Percentiles rank a stretch among this genome's conserved stretches.
Evolutionary conservation across 2,797 vertebrate genomes (phyloP).

Genomic region (Natrix natrix): DNA sequence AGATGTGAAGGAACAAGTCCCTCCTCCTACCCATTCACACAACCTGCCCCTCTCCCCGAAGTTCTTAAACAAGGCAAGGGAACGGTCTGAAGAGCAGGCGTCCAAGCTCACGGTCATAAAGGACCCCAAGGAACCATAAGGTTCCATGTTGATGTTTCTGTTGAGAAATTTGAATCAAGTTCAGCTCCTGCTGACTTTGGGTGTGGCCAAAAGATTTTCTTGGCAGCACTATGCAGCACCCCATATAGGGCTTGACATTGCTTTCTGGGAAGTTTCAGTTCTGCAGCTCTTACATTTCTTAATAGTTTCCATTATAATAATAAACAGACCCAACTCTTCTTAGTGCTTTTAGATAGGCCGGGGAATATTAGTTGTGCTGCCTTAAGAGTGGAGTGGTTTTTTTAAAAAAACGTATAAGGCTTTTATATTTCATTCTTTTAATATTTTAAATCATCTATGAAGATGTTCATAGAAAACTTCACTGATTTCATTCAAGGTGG

Average conservation of each 20-base stretch:
- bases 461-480: not conserved
- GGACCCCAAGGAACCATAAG: not conserved
- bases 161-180: not conserved
- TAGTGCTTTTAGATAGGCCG: not conserved
- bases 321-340: not conserved
- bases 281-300: not conserved
- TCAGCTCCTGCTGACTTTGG: not conserved
- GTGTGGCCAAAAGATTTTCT: not conserved
- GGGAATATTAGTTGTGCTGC: not conserved
- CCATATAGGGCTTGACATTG: not conserved
- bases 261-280: not conserved
- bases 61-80: not conserved
- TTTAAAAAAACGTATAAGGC: not conserved
- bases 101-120: not conserved
- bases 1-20: not conserved
- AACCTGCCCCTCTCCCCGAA: not conserved
- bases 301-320: not conserved
- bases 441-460: not conserved
- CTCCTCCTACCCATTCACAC: not conserved
- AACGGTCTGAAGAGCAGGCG: not conserved
- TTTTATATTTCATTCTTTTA: not conserved
- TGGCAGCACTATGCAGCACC: not conserved
- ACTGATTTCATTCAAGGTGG: slow-evolving; percentile 71
- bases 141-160: not conserved
- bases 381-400: not conserved